Base-by-base conservation (phyloP, 2,888 invertebrate species). In the Cheilosia vernalis region DNA sequence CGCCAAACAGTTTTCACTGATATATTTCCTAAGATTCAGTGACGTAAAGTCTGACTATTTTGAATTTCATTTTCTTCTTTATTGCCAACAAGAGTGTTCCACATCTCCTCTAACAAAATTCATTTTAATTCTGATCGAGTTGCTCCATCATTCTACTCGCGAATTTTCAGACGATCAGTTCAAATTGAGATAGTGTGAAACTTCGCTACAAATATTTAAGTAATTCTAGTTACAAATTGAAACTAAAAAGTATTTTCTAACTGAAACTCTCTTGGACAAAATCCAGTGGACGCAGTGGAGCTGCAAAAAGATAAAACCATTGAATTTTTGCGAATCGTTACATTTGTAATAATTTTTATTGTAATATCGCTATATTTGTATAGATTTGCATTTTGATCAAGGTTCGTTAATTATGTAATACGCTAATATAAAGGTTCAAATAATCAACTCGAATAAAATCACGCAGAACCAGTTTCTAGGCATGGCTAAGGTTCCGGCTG, bases 401-500 rank as follows among this genome's bases (percentile, higher is more conserved):
- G 83, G 77, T 86, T 58, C 37, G 4, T 69, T 44, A 37, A 15
- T 81, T 85, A 82, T 15, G 33, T 72, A 74, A 84, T 60, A 30
- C 15, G 0, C 21, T 21, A 6, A 9, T 33, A 47, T 30, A 37
- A 37, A 9, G 13, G 15, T 47, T 47, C 24, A 7, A 37, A 56
- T 42, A 44, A 37, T 51, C 27, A 5, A 60, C 9, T 53, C 66
- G 66, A 33, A 40, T 17, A 44, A 63, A 56, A 37, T 95, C 15
- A 21, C 3, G 4, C 10, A 37, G 37, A 15, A 15, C 5, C 2
- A 15, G 94, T 95, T 95, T 89, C 95, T 30, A 55, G 55, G 81
- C 37, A 91, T 91, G 96, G 91, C 90, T 87, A 91, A 90, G 87
- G 88, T 89, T 89, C 90, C 91, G 88, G 91, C 91, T 40, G 89